Conservation (phyloP, 2,888 invertebrate species). For the Rotaria sp. region DNA sequence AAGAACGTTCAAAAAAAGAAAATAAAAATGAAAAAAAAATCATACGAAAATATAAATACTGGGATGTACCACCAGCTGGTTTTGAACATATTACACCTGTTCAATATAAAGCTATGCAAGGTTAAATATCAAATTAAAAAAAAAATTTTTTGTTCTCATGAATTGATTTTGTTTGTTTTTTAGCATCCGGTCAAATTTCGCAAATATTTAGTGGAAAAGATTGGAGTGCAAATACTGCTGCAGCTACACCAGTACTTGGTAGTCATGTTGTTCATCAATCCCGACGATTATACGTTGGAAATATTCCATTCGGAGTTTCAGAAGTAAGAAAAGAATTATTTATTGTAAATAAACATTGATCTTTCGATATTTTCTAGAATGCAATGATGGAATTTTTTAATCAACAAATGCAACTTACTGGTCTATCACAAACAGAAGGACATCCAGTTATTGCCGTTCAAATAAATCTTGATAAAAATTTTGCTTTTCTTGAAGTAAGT, state of each 20-base stretch:
- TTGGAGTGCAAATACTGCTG: conserved; percentile 44
- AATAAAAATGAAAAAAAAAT: conserved; percentile 21
- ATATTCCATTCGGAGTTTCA: conserved; percentile 96
- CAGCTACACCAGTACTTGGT: conserved; percentile 93
- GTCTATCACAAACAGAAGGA: conserved; percentile 89
- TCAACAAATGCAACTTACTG: conserved; percentile 94
- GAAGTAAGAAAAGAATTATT: conserved; percentile 43
- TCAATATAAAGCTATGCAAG: conserved; percentile 68
- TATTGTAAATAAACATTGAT: too few species aligned
- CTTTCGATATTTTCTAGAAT: conserved; percentile 50
- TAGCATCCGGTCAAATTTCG: conserved; percentile 77
- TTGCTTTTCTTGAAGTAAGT: conserved; percentile 88
- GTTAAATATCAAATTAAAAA: conserved; percentile 46
- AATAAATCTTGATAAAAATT: conserved; percentile 96
- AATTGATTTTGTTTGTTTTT: conserved; percentile 58
- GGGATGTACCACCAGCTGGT: conserved; percentile 96
- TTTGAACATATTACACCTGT: conserved; percentile 96
- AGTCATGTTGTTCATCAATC: conserved; percentile 88
- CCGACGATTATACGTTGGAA: conserved; percentile 83
- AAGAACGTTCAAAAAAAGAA: neutral
- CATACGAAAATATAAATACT: conserved; percentile 62
- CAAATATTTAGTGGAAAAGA: conserved; percentile 72
- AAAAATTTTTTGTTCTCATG: conserved; percentile 52
- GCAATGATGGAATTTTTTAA: conserved; percentile 99
- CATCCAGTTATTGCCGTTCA: conserved; percentile 97